phyloP scores from a whole-genome alignment of 2,113 vertebrate species.

The human region GRCh38 chr3:188227501-188228000 shows the following conservation, averaged over 20 bases:
- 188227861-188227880: not conserved
- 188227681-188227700: not conserved
- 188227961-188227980: not conserved
- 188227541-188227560: not conserved
- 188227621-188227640: not conserved
- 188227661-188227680: not conserved
- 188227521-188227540: not conserved
- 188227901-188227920: not conserved
- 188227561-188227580: not conserved
- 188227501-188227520: not conserved
- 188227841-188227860: not conserved
- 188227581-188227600: not conserved
- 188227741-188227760: not conserved
- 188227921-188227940: not conserved
- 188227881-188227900: not conserved
- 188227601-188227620: not conserved
- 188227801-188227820: not conserved
- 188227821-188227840: not conserved
- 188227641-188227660: not conserved
- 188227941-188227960: not conserved
- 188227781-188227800: not conserved
- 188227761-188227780: not conserved
- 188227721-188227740: not conserved
- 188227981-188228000: not conserved
- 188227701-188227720: not conserved